A percentile compares a stretch with the other conserved stretches of the same genome.
Evolutionary conservation across 1,140 invertebrate genomes (phyloP).

Genomic region (Sycophaga agraensis): DNA sequence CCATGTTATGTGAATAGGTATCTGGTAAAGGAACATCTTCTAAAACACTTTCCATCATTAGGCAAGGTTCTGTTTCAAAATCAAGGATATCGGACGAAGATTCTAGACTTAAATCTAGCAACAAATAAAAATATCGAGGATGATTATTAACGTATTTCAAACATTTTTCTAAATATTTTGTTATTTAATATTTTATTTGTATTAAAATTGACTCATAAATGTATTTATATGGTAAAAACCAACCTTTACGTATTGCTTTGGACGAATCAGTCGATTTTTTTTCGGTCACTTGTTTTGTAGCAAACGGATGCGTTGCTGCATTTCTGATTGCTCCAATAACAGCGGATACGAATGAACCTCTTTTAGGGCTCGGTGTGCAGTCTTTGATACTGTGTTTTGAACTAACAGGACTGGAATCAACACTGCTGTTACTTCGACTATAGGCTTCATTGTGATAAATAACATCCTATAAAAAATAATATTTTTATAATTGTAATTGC

Average conservation of each 20-base stretch:
- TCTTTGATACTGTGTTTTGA: slow-evolving; percentile 57
- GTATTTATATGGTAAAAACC: not conserved
- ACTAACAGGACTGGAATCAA: slow-evolving; percentile 63
- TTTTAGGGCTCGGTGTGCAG: slow-evolving; percentile 62
- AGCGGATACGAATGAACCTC: slow-evolving; percentile 67
- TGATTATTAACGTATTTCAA: too few species aligned
- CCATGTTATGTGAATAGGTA: slow-evolving; percentile 69
- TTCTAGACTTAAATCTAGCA: slow-evolving; percentile 49
- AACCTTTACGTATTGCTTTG: slow-evolving; percentile 50
- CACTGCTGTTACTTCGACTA: slow-evolving; percentile 63
- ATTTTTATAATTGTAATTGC: too few species aligned
- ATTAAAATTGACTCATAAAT: not conserved
- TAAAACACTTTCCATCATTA: slow-evolving; percentile 74
- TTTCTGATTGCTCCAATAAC: slow-evolving; percentile 70
- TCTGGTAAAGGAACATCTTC: slow-evolving; percentile 68
- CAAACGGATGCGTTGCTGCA: slow-evolving; percentile 61
- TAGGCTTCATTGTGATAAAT: slow-evolving; percentile 76
- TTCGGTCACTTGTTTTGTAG: slow-evolving; percentile 40
- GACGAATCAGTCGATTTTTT: slow-evolving; percentile 41
- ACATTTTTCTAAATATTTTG: too few species aligned
- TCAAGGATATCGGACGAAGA: slow-evolving; percentile 70
- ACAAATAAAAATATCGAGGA: not conserved
- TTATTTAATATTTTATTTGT: too few species aligned
- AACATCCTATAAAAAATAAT: slow-evolving; percentile 59
- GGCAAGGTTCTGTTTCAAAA: slow-evolving; percentile 75